Evolutionary conservation across 2,797 vertebrate genomes (phyloP).

Genomic region (Sebastes hubbsi): DNA sequence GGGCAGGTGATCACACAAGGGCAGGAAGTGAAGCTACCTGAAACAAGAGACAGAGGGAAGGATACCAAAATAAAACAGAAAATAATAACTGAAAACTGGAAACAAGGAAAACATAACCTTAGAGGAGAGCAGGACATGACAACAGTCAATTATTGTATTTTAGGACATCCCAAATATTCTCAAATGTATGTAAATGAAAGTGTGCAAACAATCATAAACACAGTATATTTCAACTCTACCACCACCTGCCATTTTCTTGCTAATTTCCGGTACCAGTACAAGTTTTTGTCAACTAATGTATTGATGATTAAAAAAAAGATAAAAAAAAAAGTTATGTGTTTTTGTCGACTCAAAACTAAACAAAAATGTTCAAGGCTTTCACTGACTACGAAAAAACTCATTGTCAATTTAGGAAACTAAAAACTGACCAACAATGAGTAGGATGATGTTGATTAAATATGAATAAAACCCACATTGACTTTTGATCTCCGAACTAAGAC

Average conservation of each 20-base stretch:
- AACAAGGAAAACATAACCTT: not conserved
- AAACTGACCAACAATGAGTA: not conserved
- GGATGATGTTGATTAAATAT: not conserved
- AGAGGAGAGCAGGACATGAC: not conserved
- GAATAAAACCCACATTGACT: not conserved
- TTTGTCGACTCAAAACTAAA: not conserved
- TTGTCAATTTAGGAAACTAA: not conserved
- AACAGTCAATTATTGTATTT: not conserved
- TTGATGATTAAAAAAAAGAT: no score
- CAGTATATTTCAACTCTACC: not conserved
- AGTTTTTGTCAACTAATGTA: not conserved
- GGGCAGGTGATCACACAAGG: no score
- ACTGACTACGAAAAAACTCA: not conserved
- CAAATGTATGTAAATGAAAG: not conserved
- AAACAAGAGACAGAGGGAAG: no score
- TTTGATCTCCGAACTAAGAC: not conserved
- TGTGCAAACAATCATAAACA: not conserved
- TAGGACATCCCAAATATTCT: not conserved
- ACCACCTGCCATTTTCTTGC: no score
- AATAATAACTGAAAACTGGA: no score
- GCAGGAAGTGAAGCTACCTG: no score
- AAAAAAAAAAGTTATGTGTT: no score
- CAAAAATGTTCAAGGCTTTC: not conserved
- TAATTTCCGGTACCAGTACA: not conserved
- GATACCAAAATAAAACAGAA: no score